Base-by-base conservation (phyloP, 2,888 invertebrate species). In the Thecophora atra region DNA sequence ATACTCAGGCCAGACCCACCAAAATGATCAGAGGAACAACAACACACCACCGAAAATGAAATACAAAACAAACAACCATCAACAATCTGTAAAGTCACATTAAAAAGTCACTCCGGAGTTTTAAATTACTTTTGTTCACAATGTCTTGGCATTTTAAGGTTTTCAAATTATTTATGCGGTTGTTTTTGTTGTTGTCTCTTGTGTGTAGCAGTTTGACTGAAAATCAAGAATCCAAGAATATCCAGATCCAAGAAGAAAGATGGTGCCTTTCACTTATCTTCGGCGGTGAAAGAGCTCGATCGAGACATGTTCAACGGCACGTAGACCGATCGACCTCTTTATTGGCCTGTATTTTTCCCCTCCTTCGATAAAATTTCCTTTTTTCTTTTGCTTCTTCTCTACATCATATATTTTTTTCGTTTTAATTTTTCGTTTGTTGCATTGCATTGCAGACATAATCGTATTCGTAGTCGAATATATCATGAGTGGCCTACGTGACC, bases 101-200 rank as follows among this genome's bases (percentile, higher is more conserved):
- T 54, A 54, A 58, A 47, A 58, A 58, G 58, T 37, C 37, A 37
- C 37, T 37, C 17, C 26, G n/a, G 17, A 58, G 58, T 28, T 58
- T 58, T 28, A 28, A 58, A 21, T 56, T 56, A n/a, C 56, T 56
- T 58, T 58, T 58, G 15, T 58, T 24, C 24, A 24, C 28, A 17
- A 24, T 24, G 8, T 6, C 1, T 1, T 58, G 58, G 58, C 58
- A 58, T 26, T 58, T 26, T 58, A 28, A 28, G 58, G 26, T 58
- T 58, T 58, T 26, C 26, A 28, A 26, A 24, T 28, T 58, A 24
- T 58, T 58, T 4, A 1, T 7, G 1, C 17, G 26, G 58, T 4
- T 28, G 15, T n/a, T 6, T 8, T 37, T 54, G 54, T 21, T 21
- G 21, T 54, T 21, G 21, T 21, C 11, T 54, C 3, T 54, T 54